Evolutionary conservation across 2,888 invertebrate species (phyloP).

Genomic region (Cotesia congregata): DNA sequence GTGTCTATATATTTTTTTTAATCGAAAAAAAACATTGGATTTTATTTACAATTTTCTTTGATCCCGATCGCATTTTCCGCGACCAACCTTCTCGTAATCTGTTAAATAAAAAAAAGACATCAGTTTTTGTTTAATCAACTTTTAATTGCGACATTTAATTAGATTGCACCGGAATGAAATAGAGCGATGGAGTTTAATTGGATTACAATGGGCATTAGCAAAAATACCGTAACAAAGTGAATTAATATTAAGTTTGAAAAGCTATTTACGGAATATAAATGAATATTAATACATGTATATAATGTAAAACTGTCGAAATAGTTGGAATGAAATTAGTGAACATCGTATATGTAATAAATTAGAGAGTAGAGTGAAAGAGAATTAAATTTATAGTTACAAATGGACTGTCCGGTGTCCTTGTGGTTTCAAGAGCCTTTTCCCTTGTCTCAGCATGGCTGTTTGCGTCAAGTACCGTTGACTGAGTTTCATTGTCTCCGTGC

Average conservation of each 20-base stretch:
- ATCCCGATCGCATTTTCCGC: neutral
- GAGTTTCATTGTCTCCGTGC: conserved; percentile 34
- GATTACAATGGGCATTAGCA: neutral
- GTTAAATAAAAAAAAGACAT: neutral
- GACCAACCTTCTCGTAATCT: no score
- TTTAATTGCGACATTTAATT: neutral
- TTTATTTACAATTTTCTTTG: neutral
- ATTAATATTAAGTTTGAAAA: conserved; percentile 7
- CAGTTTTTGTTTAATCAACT: neutral
- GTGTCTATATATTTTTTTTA: conserved; percentile 1
- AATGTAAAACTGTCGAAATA: conserved; percentile 37
- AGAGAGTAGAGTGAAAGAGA: conserved; percentile 46
- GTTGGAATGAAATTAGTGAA: conserved; percentile 16
- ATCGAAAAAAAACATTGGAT: neutral
- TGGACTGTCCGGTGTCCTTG: conserved; percentile 51
- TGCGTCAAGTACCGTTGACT: conserved; percentile 30
- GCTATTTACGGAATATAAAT: neutral
- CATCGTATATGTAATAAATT: conserved; percentile 48
- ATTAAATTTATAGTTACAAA: conserved; percentile 54
- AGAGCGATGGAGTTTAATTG: neutral
- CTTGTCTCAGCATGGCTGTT: conserved; percentile 13
- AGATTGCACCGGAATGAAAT: neutral
- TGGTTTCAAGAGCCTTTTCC: conserved; percentile 15
- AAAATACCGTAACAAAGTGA: neutral
- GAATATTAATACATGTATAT: neutral